Evolutionary conservation across 2,113 vertebrate species (phyloP), one percentile per base, ranked within the genome.

Genomic region (Plectropomus leopardus): DNA sequence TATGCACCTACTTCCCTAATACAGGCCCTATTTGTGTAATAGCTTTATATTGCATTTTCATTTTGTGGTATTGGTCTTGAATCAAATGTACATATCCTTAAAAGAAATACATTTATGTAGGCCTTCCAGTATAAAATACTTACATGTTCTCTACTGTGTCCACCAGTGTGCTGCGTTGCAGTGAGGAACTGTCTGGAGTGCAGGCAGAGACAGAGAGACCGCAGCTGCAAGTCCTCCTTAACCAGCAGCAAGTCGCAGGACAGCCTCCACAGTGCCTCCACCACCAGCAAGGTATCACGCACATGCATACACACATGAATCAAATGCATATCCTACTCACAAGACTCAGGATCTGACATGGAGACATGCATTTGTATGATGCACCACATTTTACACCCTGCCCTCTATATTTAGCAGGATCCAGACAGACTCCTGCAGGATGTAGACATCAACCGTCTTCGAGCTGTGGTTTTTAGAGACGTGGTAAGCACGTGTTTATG

Each of bases 111-210:
- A 44, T 54, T 32, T 30, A 30, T 4, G 1, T 26, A 48, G 21
- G 11, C n/a, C 9, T 23, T 3, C 60, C 8, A 26, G 47, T 44
- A 16, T n/a, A 5, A 50, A 30, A 72, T 61, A 76, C 83, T 86
- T 54, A 86, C 72, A 7, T 23, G 11, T 80, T 50, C n/a, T 74
- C 16, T 55, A n/a, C 5, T 55, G 4, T 68, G 4, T 86, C 45
- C 40, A 4, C 68, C 88, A 99, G 98, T 99, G 78, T 99, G 98
- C 55, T 99, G 98, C 77, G 98, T 99, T 86, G 98, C 98, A 48
- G 98, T 99, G 80, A 95, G 98, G 86, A 99, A 98, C 92, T 99
- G 98, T 93, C 94, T 99, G 83, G 98, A 99, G 83, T 99, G 98
- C 87, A 95, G 98, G 32, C 98, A 99, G 76, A 96, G 98, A 51